These are phyloP conservation scores for Nothobranchius furzeri DNA, from an alignment of 2,113 vertebrate species.

Conservation along the genomic window DNA sequence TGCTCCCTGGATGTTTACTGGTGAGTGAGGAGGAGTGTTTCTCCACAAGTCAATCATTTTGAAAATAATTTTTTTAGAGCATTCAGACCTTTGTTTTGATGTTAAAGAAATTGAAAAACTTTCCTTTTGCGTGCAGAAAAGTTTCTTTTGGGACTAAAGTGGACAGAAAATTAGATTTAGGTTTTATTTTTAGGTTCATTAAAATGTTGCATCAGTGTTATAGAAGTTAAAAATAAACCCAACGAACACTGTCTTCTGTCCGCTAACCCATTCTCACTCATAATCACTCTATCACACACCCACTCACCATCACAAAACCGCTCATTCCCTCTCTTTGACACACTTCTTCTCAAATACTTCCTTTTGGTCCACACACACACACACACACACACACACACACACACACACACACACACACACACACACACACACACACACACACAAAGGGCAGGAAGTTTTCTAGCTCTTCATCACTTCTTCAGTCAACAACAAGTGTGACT, in stretches of 20 bases:
- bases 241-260: not conserved
- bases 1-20: too few relatives aligned
- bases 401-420: conserved; percentile 55
- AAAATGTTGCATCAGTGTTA: not conserved
- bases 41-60: too few relatives aligned
- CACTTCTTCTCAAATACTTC: too few relatives aligned
- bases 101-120: not conserved
- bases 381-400: conserved; percentile 37
- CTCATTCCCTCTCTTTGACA: conserved; percentile 8
- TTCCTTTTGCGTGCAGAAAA: not conserved
- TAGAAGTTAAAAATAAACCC: not conserved
- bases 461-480: conserved; percentile 20
- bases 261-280: conserved; percentile 7
- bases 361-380: not conserved
- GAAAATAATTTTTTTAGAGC: too few relatives aligned
- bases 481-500: conserved; percentile 63
- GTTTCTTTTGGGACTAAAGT: not conserved
- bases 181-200: not conserved
- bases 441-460: conserved; percentile 44
- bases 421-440: conserved; percentile 53
- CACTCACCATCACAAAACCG: conserved; percentile 6
- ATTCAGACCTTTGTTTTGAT: too few relatives aligned
- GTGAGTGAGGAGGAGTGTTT: too few relatives aligned
- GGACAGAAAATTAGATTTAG: not conserved
- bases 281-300: conserved; percentile 23